phyloP scores from a whole-genome alignment of 2,113 vertebrate genomes.

The Ammodytes marinus region DNA sequence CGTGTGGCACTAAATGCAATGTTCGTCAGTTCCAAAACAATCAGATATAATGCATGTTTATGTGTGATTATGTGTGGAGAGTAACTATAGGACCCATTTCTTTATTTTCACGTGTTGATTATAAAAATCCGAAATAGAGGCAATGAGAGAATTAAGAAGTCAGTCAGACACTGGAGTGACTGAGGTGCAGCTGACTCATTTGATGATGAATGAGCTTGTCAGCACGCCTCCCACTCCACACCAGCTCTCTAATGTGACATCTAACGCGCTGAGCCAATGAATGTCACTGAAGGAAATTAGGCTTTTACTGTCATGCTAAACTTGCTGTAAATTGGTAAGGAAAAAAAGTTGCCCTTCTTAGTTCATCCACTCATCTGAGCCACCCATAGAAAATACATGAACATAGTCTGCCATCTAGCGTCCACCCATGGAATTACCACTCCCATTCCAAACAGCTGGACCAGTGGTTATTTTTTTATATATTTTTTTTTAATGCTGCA shows the following conservation, averaged over 20 bases:
- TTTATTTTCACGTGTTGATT: neutral
- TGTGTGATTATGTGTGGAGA: neutral
- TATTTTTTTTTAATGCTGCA: neutral
- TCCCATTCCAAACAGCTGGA: neutral
- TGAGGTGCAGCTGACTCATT: conserved; percentile 42
- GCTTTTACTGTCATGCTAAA: neutral
- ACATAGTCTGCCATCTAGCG: conserved; percentile 60
- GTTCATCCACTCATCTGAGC: neutral
- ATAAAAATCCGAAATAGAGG: conserved; percentile 13
- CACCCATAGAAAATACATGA: neutral
- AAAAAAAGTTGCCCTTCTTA: neutral
- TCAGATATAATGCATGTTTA: neutral
- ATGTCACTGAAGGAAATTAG: conserved; percentile 26
- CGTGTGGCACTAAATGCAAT: too few relatives aligned
- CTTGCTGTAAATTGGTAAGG: neutral
- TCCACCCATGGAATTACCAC: neutral
- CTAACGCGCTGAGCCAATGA: conserved; percentile 26
- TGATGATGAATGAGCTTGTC: conserved; percentile 37
- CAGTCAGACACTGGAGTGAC: neutral
- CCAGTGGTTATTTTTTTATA: neutral
- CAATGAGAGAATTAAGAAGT: neutral
- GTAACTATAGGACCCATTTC: neutral
- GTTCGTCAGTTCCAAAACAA: too few relatives aligned
- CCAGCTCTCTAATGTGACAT: conserved; percentile 39
- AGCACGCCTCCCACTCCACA: conserved; percentile 27